phyloP scores from a whole-genome alignment of 2,888 invertebrate genomes.

The Hydroisotoma schaefferi region DNA sequence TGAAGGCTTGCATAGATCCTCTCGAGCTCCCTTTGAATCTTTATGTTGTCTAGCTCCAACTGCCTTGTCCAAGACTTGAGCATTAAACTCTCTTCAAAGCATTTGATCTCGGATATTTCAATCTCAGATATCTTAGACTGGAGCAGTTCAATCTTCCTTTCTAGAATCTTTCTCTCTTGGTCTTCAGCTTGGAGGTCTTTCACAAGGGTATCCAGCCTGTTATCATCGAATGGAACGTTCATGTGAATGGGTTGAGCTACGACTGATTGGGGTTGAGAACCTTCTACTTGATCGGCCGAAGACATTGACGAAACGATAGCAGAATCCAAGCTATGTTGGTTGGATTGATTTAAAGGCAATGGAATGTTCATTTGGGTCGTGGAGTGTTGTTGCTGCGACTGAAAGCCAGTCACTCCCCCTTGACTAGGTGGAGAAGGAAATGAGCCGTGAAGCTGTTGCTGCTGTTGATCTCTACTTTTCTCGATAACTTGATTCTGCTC shows the following conservation, averaged over 20 bases:
- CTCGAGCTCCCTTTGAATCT: conserved; percentile 33
- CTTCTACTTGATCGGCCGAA: neutral
- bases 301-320: neutral
- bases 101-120: conserved; percentile 43
- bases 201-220: conserved; percentile 6
- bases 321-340: neutral
- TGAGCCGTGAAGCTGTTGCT: neutral
- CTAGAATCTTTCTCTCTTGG: conserved; percentile 43
- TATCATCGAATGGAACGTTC: neutral
- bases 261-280: neutral
- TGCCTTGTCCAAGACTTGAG: conserved; percentile 34
- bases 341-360: neutral
- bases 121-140: conserved; percentile 48
- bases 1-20: conserved; percentile 26
- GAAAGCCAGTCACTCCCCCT: neutral
- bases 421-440: neutral
- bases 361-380: too few relatives aligned
- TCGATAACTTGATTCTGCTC: neutral
- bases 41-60: conserved; percentile 43
- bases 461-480: neutral
- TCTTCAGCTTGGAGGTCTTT: conserved; percentile 34
- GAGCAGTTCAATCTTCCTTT: conserved; percentile 44
- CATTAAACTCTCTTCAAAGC: conserved; percentile 37
- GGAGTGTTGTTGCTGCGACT: neutral
- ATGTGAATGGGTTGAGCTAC: neutral